Evolutionary conservation across 1,140 invertebrate species (phyloP).

Genomic region (Ctenoplectra terminalis): DNA sequence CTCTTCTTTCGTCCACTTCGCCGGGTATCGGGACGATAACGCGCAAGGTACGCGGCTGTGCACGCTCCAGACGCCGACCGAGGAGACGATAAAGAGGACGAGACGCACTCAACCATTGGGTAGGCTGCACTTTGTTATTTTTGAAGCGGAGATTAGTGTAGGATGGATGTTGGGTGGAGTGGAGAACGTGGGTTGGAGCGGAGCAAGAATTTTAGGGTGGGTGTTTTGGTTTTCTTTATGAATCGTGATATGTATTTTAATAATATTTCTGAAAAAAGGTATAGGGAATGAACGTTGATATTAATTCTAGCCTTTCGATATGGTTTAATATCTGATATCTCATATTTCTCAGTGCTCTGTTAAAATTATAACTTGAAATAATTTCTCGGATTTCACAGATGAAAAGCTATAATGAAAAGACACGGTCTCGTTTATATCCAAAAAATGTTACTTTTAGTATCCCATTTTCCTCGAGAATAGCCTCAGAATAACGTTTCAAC

Average conservation of each 20-base stretch:
- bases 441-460: no score
- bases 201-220: not conserved
- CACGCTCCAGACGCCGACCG: conserved; percentile 3
- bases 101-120: not conserved
- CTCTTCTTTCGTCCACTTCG: conserved; percentile 18
- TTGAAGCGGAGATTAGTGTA: not conserved
- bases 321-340: no score
- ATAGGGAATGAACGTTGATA: no score
- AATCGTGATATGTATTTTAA: not conserved
- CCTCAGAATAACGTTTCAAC: not conserved
- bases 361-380: no score
- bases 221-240: not conserved
- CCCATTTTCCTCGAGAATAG: not conserved
- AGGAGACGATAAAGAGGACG: conserved; percentile 15
- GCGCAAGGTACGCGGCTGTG: conserved; percentile 38
- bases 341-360: no score
- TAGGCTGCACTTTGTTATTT: conserved; percentile 21
- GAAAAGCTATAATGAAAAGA: no score
- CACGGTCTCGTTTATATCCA: no score
- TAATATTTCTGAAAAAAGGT: not conserved
- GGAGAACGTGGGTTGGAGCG: not conserved
- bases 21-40: conserved; percentile 63
- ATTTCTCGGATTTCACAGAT: no score
- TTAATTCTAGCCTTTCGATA: no score
- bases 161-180: not conserved